Evolutionary conservation across 2,113 vertebrate species (phyloP), one percentile per base, ranked within the genome.

Genomic region (Hypanus sabinus): DNA sequence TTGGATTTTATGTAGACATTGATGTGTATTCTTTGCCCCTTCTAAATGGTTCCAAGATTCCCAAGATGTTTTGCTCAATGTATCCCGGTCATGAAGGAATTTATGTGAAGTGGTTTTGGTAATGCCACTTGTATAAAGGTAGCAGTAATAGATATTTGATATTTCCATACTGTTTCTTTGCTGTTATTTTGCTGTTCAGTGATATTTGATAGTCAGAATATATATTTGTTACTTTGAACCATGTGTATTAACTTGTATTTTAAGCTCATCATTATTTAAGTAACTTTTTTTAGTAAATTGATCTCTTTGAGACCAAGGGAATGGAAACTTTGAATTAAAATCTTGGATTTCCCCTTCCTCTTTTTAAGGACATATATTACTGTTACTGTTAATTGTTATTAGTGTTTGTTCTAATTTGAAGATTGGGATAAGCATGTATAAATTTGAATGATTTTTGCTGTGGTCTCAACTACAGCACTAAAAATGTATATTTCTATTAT

Each of bases 11-110:
- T 98, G 95, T 96, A 97, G 97, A 94, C 96, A 95, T 95, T 62
- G 94, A 38, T 85, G 94, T 81, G 94, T 96, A 97, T 95, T 96
- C 95, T 94, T 96, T 95, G 95, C 94, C 95, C 94, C 88, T 96
- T 95, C 96, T 98, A 98, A 98, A 98, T 99, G 98, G 98, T 96
- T 97, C 94, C 96, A 94, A 96, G 96, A 98, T 98, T 97, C 97
- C 97, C 97, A 96, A 97, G 97, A 97, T 96, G 97, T 97, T 96
- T 96, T 97, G 96, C 94, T 96, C 94, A 96, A 95, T 96, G 97
- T 97, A 95, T 96, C 94, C 94, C 96, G 94, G 20, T 38, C 68
- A n/a, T 16, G 7, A 36, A 33, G 30, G 1, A 68, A 70, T 91
- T 91, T 4, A 8, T 65, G 87, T 16, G n/a, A 91, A 68, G 12